phyloP scores from a whole-genome alignment of 2,888 invertebrate species.

The Julus scandinavius region DNA sequence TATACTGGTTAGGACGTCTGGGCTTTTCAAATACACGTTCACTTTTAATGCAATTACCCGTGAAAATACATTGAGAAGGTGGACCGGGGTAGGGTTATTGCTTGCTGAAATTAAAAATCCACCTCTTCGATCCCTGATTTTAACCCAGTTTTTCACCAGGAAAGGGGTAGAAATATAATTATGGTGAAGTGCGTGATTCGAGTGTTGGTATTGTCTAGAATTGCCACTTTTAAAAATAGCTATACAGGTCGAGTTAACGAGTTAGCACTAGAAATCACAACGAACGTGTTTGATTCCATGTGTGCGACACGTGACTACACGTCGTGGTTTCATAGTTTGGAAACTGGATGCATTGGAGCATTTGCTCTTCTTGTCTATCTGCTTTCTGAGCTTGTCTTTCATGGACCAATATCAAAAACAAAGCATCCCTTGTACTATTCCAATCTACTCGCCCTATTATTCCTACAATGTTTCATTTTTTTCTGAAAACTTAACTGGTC shows the following conservation, averaged over 20 bases:
- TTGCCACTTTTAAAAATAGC: not conserved
- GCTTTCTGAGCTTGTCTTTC: too few species aligned
- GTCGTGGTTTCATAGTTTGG: not conserved
- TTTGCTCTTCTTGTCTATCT: not conserved
- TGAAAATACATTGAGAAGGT: not conserved
- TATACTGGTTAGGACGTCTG: not conserved
- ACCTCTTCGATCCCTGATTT: conserved; percentile 34
- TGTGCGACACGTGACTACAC: not conserved
- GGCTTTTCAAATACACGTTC: not conserved
- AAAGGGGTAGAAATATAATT: not conserved
- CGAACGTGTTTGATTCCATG: not conserved
- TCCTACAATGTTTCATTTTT: too few species aligned
- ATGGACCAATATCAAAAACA: too few species aligned
- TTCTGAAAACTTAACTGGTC: too few species aligned
- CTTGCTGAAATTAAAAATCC: not conserved
- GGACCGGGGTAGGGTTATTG: not conserved
- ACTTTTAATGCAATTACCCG: not conserved
- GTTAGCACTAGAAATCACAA: not conserved
- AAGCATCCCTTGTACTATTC: too few species aligned
- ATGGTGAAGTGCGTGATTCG: not conserved
- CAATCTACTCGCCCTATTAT: too few species aligned
- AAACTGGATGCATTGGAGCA: not conserved
- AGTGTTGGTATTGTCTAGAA: not conserved
- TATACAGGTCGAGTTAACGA: not conserved
- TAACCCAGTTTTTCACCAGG: conserved; percentile 12